Evolutionary conservation across 53 echinoderm and acorn worm genomes (phyloP).

Genomic region (Actinopyga echinites): DNA sequence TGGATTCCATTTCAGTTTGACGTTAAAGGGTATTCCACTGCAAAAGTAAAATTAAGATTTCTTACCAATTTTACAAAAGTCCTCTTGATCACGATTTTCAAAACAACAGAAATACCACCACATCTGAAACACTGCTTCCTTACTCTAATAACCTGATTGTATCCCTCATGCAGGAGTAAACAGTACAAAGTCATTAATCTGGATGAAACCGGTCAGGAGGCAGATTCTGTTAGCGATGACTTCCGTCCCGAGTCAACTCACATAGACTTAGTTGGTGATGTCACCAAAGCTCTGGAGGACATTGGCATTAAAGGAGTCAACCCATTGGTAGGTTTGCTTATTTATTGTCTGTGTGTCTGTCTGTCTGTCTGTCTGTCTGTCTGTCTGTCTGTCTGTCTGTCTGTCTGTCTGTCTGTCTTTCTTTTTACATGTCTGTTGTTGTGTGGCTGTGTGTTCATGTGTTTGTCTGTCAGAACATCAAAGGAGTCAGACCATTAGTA

Average conservation of each 20-base stretch:
- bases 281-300: not conserved
- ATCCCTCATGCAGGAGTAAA: not conserved
- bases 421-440: no score
- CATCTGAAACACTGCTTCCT: no score
- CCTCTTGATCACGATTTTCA: no score
- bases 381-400: not conserved
- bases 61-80: no score
- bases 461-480: no score
- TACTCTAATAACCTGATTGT: no score
- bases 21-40: no score
- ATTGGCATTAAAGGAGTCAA: not conserved
- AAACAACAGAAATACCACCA: no score
- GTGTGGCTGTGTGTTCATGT: no score
- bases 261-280: conserved; percentile 13
- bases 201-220: not conserved
- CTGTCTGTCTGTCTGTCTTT: not conserved
- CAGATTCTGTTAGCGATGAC: not conserved
- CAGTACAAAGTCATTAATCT: conserved; percentile 13
- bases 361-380: not conserved
- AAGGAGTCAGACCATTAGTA: no score
- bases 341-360: not conserved
- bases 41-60: no score
- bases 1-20: no score
- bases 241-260: not conserved
- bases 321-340: not conserved